Evolutionary conservation across 2,113 vertebrate species (phyloP).

Genomic region (Ranitomeya variabilis): DNA sequence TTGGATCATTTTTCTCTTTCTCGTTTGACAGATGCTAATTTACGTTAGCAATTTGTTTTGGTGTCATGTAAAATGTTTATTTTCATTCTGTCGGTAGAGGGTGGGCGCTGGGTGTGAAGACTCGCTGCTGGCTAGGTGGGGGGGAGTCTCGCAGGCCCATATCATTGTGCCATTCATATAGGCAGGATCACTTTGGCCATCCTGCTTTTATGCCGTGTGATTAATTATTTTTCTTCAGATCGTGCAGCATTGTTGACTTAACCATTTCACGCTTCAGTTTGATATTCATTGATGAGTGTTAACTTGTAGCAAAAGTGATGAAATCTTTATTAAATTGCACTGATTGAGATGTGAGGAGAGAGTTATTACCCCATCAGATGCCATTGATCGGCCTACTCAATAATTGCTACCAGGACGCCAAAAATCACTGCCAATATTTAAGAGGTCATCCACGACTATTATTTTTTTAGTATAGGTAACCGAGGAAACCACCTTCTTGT

Average conservation of each 20-base stretch:
- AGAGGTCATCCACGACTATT: too few relatives aligned
- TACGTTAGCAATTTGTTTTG: conserved; percentile 21
- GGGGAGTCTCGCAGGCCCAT: conserved; percentile 38
- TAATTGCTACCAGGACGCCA: too few relatives aligned
- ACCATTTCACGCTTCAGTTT: conserved; percentile 19
- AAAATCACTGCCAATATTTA: too few relatives aligned
- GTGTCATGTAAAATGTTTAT: conserved; percentile 24
- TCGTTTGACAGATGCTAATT: conserved; percentile 33
- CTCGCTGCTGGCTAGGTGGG: background rate
- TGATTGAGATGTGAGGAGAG: background rate
- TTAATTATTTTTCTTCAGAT: conserved; percentile 33
- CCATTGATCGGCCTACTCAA: too few relatives aligned
- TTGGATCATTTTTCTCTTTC: conserved; percentile 9
- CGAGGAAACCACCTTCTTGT: too few relatives aligned
- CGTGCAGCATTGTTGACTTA: background rate
- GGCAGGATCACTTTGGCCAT: conserved; percentile 18
- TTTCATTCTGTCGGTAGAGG: conserved; percentile 12
- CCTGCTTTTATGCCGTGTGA: background rate
- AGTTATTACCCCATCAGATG: too few relatives aligned
- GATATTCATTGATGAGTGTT: background rate
- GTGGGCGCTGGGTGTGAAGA: conserved; percentile 33
- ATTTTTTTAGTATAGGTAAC: too few relatives aligned
- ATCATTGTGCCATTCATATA: conserved; percentile 44
- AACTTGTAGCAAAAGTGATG: background rate
- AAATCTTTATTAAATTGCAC: background rate